A percentile compares a stretch with the other conserved stretches of the same genome.
phyloP scores from a whole-genome alignment of 2,797 vertebrate genomes.

The Microctenopoma stevenorrisi region DNA sequence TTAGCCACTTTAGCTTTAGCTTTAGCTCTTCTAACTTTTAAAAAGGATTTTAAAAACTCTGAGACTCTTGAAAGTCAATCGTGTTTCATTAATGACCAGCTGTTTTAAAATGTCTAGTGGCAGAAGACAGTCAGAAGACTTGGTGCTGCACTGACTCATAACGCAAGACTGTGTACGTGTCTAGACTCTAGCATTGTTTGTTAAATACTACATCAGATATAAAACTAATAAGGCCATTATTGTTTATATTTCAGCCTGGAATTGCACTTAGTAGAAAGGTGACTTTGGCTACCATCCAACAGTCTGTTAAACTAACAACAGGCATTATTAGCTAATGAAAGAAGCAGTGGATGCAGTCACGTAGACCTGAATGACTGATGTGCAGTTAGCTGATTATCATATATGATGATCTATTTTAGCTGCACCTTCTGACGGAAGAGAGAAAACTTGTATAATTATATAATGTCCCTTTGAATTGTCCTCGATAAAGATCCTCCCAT shows the following conservation, averaged over 20 bases:
- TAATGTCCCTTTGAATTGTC: constrained; percentile 48
- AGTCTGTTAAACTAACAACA: constrained; percentile 54
- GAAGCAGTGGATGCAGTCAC: constrained; percentile 69
- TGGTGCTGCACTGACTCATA: constrained; percentile 2
- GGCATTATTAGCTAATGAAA: constrained; percentile 40
- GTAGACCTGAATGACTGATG: constrained; percentile 55
- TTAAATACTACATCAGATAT: constrained; percentile 28
- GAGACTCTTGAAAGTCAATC: not conserved
- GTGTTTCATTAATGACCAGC: not conserved
- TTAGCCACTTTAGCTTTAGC: not conserved
- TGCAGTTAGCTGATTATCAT: constrained; percentile 43
- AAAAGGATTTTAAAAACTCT: not conserved
- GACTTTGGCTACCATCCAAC: constrained; percentile 62
- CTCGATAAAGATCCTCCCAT: constrained; percentile 44
- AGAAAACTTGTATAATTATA: constrained; percentile 38
- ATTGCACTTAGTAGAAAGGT: constrained; percentile 39
- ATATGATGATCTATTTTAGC: constrained; percentile 47
- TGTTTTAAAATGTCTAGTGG: constrained; percentile 3
- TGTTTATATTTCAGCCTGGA: constrained; percentile 48
- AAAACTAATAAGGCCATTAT: constrained; percentile 30
- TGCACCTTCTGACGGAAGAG: constrained; percentile 6
- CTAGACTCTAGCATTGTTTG: constrained; percentile 16
- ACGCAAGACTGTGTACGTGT: constrained; percentile 33
- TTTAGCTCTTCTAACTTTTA: not conserved
- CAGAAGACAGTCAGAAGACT: not conserved